Conservation (phyloP, 2,888 invertebrate genomes). For the Drosophila setosimentum region DNA sequence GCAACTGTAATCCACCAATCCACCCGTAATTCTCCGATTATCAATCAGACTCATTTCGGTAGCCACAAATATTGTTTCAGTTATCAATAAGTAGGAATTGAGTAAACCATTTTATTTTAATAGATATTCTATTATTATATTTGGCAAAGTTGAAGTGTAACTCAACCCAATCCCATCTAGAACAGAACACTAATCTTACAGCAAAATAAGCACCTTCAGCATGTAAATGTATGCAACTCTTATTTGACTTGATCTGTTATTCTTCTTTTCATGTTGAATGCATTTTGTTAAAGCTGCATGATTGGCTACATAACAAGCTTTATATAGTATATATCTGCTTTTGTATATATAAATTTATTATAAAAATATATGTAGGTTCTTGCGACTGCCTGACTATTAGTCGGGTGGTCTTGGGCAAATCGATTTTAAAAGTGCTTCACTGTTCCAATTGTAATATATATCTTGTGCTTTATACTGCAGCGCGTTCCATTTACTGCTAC, state of each 20-base stretch:
- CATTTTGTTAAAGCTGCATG: slow-evolving; percentile 14
- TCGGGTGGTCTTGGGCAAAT: slow-evolving; percentile 22
- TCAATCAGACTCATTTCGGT: background rate
- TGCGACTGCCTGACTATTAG: slow-evolving; percentile 27
- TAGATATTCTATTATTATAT: background rate
- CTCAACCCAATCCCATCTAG: background rate
- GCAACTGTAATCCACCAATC: too few relatives aligned
- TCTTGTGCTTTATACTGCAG: slow-evolving; percentile 85
- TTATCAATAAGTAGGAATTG: background rate
- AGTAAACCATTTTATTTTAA: background rate
- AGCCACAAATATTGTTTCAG: background rate
- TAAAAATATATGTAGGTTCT: slow-evolving; percentile 8
- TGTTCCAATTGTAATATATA: slow-evolving; percentile 22
- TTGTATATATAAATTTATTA: slow-evolving; percentile 3
- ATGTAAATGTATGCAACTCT: background rate
- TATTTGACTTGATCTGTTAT: background rate
- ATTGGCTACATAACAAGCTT: background rate
- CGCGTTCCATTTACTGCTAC: slow-evolving; percentile 95
- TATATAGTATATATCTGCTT: background rate
- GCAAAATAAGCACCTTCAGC: background rate
- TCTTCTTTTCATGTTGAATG: background rate
- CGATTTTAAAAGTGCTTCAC: background rate
- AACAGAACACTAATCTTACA: background rate
- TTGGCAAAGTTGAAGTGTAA: background rate
- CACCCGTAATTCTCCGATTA: background rate